Percentiles rank a stretch among this genome's conserved stretches.
Conservation (phyloP, 2,888 invertebrate genomes). For the Balanococcus diminutus region DNA sequence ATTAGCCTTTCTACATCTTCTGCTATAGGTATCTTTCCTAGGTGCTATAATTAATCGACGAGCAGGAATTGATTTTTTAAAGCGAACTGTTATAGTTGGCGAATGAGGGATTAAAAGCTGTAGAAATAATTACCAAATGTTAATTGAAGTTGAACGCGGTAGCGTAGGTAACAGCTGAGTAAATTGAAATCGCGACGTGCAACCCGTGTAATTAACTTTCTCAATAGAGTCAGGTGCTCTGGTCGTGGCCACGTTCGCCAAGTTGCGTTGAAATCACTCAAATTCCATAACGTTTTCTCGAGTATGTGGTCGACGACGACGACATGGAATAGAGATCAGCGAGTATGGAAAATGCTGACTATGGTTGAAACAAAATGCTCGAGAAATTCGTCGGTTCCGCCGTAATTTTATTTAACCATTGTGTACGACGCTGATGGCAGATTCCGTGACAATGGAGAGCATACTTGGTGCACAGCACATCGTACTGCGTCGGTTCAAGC, state of each 20-base stretch:
- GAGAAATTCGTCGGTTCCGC: neutral
- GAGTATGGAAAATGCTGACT: neutral
- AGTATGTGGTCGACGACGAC: neutral
- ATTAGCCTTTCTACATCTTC: neutral
- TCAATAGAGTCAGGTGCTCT: neutral
- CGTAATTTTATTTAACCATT: neutral
- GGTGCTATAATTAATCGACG: neutral
- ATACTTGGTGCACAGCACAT: neutral
- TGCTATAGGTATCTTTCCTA: neutral
- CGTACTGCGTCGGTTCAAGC: neutral
- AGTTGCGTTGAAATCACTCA: neutral
- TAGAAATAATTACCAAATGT: neutral
- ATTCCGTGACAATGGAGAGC: slow-evolving; percentile 12
- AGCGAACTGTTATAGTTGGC: neutral
- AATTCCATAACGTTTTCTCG: neutral
- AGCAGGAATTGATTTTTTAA: neutral
- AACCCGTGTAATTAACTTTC: neutral
- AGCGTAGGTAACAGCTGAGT: too few species aligned
- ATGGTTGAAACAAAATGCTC: neutral
- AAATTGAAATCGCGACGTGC: neutral
- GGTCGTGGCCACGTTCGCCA: neutral
- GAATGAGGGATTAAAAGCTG: neutral
- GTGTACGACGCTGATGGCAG: neutral
- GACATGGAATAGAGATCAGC: neutral
- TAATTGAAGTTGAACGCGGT: neutral